phyloP scores from a whole-genome alignment of 2,888 invertebrate species.

The Andrena bucephala region DNA sequence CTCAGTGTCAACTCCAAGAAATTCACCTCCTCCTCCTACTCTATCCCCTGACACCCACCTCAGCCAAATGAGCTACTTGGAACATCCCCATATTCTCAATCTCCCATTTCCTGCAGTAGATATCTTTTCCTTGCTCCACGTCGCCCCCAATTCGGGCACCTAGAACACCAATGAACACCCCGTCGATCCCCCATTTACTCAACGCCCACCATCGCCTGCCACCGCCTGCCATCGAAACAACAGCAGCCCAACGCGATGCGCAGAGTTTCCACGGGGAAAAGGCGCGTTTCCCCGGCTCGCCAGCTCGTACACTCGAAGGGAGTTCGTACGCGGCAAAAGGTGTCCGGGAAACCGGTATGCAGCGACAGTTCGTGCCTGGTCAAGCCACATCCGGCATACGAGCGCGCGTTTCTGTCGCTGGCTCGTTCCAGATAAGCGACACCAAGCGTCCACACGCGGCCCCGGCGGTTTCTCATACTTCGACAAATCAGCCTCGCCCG shows the following conservation, averaged over 20 bases:
- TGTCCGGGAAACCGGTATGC: constrained; percentile 60
- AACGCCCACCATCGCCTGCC: no score
- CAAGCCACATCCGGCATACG: constrained; percentile 68
- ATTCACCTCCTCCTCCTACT: no score
- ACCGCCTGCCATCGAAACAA: not conserved
- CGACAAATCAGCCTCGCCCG: constrained; percentile 61
- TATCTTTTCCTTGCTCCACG: no score
- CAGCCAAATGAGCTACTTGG: not conserved
- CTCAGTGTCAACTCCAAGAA: no score
- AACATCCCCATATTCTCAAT: not conserved
- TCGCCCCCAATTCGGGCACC: no score
- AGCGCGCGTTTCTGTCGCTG: constrained; percentile 52
- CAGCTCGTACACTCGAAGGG: constrained; percentile 2
- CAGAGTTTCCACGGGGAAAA: constrained; percentile 20
- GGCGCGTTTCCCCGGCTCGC: constrained; percentile 11
- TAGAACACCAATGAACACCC: no score
- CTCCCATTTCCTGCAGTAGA: not conserved
- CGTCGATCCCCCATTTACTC: no score
- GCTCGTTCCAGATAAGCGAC: constrained; percentile 65
- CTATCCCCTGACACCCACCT: not conserved
- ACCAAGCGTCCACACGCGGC: constrained; percentile 28
- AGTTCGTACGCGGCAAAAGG: constrained; percentile 30
- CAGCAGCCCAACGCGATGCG: not conserved
- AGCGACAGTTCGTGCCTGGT: constrained; percentile 48
- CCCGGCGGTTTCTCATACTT: constrained; percentile 59